phyloP scores from a whole-genome alignment of 2,888 invertebrate genomes.

The Agrotis exclamationis region DNA sequence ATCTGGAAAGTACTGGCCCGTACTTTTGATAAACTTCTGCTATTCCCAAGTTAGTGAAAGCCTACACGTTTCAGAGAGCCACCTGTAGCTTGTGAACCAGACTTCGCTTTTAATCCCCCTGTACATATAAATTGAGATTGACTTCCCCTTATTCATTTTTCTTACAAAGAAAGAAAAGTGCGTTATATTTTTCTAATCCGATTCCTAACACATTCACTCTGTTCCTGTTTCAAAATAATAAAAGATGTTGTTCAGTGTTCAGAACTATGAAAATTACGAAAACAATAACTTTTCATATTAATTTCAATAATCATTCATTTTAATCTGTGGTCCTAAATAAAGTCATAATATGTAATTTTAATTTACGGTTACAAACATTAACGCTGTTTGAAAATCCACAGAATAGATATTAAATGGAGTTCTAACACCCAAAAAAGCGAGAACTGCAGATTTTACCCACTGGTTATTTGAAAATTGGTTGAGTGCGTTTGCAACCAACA shows the following conservation, averaged over 20 bases:
- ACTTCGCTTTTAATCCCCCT: conserved; percentile 18
- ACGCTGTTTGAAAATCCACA: conserved; percentile 6
- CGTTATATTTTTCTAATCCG: too few species aligned
- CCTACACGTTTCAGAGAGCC: neutral
- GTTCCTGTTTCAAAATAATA: too few species aligned
- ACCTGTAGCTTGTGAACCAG: conserved; percentile 10
- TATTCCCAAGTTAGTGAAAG: conserved; percentile 1
- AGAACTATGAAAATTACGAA: too few species aligned
- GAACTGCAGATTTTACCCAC: neutral
- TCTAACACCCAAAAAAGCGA: neutral
- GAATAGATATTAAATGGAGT: conserved; percentile 34
- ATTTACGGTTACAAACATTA: conserved; percentile 26
- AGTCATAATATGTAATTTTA: conserved; percentile 6
- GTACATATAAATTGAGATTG: conserved; percentile 44
- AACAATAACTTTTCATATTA: too few species aligned
- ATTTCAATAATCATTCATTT: neutral
- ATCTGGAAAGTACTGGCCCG: neutral
- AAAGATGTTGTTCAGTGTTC: too few species aligned
- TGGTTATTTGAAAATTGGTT: neutral
- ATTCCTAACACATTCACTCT: too few species aligned
- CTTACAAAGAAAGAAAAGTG: too few species aligned
- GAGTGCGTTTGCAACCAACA: neutral
- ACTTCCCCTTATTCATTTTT: conserved; percentile 17
- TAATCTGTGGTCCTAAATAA: conserved; percentile 1
- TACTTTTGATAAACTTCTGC: neutral